Base-by-base conservation (phyloP, 2,888 invertebrate species). In the Coelinius sp. region DNA sequence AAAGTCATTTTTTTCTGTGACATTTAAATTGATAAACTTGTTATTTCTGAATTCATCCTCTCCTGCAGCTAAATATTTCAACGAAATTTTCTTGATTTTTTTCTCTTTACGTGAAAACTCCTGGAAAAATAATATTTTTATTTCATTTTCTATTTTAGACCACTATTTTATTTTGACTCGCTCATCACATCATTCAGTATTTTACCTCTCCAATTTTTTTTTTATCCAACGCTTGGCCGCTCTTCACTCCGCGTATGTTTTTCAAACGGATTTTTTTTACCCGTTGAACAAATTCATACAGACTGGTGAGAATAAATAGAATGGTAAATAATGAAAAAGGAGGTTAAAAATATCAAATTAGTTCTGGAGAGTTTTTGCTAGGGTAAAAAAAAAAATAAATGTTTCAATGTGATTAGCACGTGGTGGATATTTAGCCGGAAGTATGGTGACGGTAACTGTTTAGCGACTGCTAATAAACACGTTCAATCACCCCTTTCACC, bases 391-490 rank as follows among this genome's bases (percentile, higher is more conserved):
- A 56, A 56, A 31, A 25, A 56, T 8, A n/a, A 46, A 46, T 25
- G 6, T 31, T 14, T 56, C 27, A 56, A 56, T 31, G 27, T 56
- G 5, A 56, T 56, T n/a, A 27, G 27, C 56, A 56, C 27, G 14
- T 31, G 10, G 10, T 27, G 56, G 1, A 27, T 59, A 35, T 27
- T 59, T 12, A 31, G 20, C 14, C 2, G 35, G 31, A 59, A 59
- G 12, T n/a, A n/a, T n/a, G 12, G 12, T 25, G 73, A 66, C 62
- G 70, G 74, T 69, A n/a, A n/a, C n/a, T 74, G 71, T 73, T 56
- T 75, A 71, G 75, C 68, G 73, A 65, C 69, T 71, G 72, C 72
- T 79, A 78, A 79, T 81, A 80, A 78, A 78, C 73, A 77, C 77
- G 70, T 77, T 79, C 76, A 76, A 76, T 76, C 75, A 76, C 63